A percentile compares a stretch with the other conserved stretches of the same genome.
Evolutionary conservation across 2,797 vertebrate genomes (phyloP).

Genomic region (Glyptemys insculpta): DNA sequence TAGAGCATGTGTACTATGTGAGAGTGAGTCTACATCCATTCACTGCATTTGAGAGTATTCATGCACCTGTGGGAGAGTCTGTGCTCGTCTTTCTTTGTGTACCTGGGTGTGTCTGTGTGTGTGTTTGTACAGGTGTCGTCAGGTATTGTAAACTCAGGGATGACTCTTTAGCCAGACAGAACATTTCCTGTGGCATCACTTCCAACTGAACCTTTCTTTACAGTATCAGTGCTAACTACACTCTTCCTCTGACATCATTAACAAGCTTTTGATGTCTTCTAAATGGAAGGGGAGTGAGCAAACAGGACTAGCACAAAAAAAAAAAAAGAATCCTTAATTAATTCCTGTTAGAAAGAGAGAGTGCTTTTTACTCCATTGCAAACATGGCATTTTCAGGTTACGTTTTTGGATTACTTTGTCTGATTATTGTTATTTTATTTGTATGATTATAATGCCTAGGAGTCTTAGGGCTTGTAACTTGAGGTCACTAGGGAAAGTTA

Average conservation of each 20-base stretch:
- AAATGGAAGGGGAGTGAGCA: constrained; percentile 21
- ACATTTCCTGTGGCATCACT: neutral
- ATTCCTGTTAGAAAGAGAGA: neutral
- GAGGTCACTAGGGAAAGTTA: neutral
- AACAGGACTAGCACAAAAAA: neutral
- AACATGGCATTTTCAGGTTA: neutral
- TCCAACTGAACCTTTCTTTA: neutral
- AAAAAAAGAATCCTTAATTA: constrained; percentile 45
- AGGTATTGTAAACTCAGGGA: neutral
- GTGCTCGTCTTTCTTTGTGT: neutral
- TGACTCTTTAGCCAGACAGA: neutral
- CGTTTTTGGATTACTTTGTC: neutral
- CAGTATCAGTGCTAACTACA: neutral
- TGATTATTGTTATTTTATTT: neutral
- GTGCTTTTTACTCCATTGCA: neutral
- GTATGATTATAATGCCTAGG: neutral
- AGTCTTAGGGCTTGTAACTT: neutral
- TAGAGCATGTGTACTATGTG: neutral
- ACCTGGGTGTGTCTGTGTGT: accelerated
- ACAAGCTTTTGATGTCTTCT: constrained; percentile 63
- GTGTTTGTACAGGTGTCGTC: accelerated
- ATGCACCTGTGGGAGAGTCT: neutral
- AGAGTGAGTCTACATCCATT: neutral
- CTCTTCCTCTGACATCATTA: constrained; percentile 60
- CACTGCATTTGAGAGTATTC: neutral